Percentiles rank a stretch among this genome's conserved stretches.
Evolutionary conservation across 2,113 vertebrate species (phyloP).

Genomic region (Emydura subglobosa): DNA sequence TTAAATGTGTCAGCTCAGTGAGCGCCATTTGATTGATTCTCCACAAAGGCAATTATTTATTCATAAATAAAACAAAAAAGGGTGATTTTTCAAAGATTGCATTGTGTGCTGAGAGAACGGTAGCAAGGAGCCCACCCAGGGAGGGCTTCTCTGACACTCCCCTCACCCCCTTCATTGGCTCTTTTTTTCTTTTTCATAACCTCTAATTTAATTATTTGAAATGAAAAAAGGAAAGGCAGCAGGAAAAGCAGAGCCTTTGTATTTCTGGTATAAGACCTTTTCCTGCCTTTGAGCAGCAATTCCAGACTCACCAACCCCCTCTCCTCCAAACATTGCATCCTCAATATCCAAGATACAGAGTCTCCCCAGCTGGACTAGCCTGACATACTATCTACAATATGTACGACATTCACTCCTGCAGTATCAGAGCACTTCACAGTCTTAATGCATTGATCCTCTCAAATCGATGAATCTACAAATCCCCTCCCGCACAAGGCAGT

Average conservation of each 20-base stretch:
- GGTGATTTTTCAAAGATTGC: conserved; percentile 36
- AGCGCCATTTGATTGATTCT: neutral
- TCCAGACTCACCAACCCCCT: accelerated
- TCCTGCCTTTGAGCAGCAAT: neutral
- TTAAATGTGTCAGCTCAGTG: neutral
- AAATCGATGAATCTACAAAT: neutral
- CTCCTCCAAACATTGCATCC: neutral
- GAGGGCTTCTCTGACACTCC: neutral
- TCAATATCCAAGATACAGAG: neutral
- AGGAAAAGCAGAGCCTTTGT: neutral
- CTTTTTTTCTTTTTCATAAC: neutral
- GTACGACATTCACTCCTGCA: neutral
- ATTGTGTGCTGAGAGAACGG: conserved; percentile 39
- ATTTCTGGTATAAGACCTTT: neutral
- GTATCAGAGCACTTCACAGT: neutral
- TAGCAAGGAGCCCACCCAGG: conserved; percentile 16
- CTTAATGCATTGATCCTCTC: neutral
- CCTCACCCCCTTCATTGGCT: neutral
- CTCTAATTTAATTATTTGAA: conserved; percentile 47
- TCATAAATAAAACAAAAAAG: conserved; percentile 46
- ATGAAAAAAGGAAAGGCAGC: neutral
- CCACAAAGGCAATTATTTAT: conserved; percentile 8
- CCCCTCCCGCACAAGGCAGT: neutral
- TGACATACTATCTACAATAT: neutral
- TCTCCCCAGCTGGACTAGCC: neutral